Evolutionary conservation across 2,797 vertebrate genomes (phyloP).

Genomic region (Naso thynnoides): DNA sequence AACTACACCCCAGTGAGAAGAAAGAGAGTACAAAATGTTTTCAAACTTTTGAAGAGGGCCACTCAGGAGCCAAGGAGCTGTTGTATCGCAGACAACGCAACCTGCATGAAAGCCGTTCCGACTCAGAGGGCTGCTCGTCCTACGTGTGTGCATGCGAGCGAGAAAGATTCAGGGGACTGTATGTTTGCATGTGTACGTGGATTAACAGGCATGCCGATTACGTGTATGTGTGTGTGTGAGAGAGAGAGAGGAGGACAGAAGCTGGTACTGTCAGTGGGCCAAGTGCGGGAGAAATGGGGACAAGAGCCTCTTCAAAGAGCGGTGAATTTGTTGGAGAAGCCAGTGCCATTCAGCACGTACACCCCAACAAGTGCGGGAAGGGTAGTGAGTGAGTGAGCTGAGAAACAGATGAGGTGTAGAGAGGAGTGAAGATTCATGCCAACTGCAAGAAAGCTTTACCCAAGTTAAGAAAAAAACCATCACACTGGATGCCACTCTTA

Average conservation of each 20-base stretch:
- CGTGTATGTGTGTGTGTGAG: constrained; percentile 27
- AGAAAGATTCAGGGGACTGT: constrained; percentile 29
- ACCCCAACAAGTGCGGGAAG: constrained; percentile 61
- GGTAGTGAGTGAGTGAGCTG: constrained; percentile 53
- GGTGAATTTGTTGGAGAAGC: constrained; percentile 74
- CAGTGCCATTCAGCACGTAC: constrained; percentile 82
- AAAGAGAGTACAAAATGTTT: constrained; percentile 59
- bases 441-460: constrained; percentile 54
- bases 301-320: constrained; percentile 80
- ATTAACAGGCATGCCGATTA: constrained; percentile 6
- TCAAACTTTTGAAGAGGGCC: constrained; percentile 59
- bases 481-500: constrained; percentile 55
- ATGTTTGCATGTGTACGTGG: constrained; percentile 22
- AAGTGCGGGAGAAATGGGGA: constrained; percentile 63
- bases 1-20: constrained; percentile 42
- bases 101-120: constrained; percentile 66
- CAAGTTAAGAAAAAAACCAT: constrained; percentile 54
- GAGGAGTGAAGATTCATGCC: constrained; percentile 66
- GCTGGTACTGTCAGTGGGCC: constrained; percentile 52
- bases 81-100: constrained; percentile 52
- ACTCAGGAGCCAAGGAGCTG: constrained; percentile 46
- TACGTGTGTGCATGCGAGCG: constrained; percentile 33
- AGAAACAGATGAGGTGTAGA: constrained; percentile 38
- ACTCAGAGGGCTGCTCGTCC: constrained; percentile 29
- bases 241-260: constrained; percentile 61